Conservation (phyloP, 2,888 invertebrate species). For the Cremastinae sp. region DNA sequence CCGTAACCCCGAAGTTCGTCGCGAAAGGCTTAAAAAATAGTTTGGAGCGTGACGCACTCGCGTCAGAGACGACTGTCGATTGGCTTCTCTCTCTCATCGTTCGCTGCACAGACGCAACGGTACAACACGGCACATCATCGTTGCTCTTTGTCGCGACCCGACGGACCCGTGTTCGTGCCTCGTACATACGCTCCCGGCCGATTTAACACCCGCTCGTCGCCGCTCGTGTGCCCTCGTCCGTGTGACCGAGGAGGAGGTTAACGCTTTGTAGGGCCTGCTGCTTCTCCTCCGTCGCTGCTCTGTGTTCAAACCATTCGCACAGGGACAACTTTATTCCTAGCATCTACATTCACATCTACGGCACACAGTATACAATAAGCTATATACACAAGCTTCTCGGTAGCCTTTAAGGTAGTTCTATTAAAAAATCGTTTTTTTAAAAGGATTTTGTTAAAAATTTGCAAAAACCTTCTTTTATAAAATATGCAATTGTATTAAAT, state of each 20-base stretch:
- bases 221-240: slow-evolving; percentile 1
- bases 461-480: no score
- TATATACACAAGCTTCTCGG: no score
- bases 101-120: slow-evolving; percentile 60
- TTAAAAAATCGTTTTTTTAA: no score
- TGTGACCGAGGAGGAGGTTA: slow-evolving; percentile 29
- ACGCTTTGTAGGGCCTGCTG: slow-evolving; percentile 26
- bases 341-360: neutral
- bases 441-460: no score
- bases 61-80: slow-evolving; percentile 62
- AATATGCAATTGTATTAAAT: no score
- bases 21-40: slow-evolving; percentile 57
- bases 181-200: neutral
- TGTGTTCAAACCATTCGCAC: neutral
- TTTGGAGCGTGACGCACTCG: slow-evolving; percentile 60
- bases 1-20: slow-evolving; percentile 14
- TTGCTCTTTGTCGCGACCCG: neutral
- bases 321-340: neutral
- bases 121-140: slow-evolving; percentile 31
- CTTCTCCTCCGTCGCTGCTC: no score
- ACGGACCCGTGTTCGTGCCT: neutral
- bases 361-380: no score
- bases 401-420: no score
- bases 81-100: slow-evolving; percentile 42
- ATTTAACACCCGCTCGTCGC: slow-evolving; percentile 2